Evolutionary conservation across 2,113 vertebrate species (phyloP), one percentile per base, ranked within the genome.

Genomic region (Pholis gunnellus): DNA sequence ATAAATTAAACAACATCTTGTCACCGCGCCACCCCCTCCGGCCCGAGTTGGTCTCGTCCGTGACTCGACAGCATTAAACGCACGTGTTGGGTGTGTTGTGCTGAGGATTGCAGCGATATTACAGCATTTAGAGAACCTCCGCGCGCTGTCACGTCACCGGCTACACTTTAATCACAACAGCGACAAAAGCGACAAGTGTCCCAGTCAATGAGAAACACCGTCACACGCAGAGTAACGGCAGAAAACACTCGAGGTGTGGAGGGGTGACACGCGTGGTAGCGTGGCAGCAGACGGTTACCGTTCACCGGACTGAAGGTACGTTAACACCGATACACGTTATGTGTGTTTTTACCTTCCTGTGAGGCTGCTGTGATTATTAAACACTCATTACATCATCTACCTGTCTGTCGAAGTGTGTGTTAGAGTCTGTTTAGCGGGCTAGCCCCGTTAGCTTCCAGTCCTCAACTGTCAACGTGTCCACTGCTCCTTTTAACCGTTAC

Each of bases 11-110:
- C 8, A 0, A 10, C 2, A 2, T 6, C 0, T 17, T 6, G 15
- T 44, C 34, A 38, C 0, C 5, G 1, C 13, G 0, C 25, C 68
- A 9, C 84, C 78, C 80, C 85, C 78, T 82, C 72, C n/a, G 3
- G 0, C 0, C 22, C 0, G 7, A 25, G 22, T 72, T 93, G 84
- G 91, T 88, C 9, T 87, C 65, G 84, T 2, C 92, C 85, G 77
- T 20, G 68, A 59, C 50, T 46, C 42, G 65, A 48, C 1, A 5
- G 81, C 84, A 64, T 60, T 57, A 64, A 22, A 80, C 79, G 81
- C 92, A 90, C 90, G 60, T 92, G 90, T 76, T 31, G 46, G 40
- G 56, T 69, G 81, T 89, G 88, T 85, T 90, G 75, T 88, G 75
- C 25, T 50, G 27, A 31, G 29, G 38, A 6, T 75, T 82, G 56